Base-by-base conservation (phyloP, 2,113 vertebrate genomes). In the Malurus elegans region DNA sequence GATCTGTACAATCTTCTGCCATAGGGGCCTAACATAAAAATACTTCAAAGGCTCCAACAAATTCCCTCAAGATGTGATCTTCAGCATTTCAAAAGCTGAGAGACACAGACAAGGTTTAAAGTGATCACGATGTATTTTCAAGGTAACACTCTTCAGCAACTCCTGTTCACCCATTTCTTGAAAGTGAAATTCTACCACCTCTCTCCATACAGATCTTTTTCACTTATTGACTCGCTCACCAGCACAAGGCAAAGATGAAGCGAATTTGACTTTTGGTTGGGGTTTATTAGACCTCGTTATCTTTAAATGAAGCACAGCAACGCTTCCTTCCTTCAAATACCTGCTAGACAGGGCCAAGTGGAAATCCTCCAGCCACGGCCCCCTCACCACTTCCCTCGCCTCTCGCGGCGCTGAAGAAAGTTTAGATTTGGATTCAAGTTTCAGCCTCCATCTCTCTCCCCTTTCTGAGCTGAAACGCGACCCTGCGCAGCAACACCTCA, bases 21-120 rank as follows among this genome's bases (percentile, higher is more conserved):
- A 93, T 95, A 86, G 96, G 93, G 92, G 88, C 82, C 90, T 93
- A 94, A 95, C 92, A 87, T 93, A 96, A 96, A 96, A 95, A 93
- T 92, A 96, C 96, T 97, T 97, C 95, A 96, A 97, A 96, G 95
- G 90, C 90, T 95, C 91, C 73, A 95, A 86, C 92, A 96, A 95
- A 96, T 96, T 97, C 93, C 96, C 96, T 97, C 96, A 97, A 97
- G 96, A 97, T 96, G 95, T 93, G 94, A 94, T 96, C 95, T 95
- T 95, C 91, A 94, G 88, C 90, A 93, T 96, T 96, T 97, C 96
- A 96, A 96, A 95, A 93, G 96, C 94, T 84, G 92, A 95, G 92
- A 95, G 94, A 94, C 86, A 86, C 18, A 95, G 95, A 92, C 95
- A 93, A 93, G 96, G 95, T 96, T 95, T 96, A 91, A 96, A 96